These are phyloP conservation scores for Chouioia cunea DNA, from an alignment of 2,888 invertebrate species.

Conservation along the genomic window DNA sequence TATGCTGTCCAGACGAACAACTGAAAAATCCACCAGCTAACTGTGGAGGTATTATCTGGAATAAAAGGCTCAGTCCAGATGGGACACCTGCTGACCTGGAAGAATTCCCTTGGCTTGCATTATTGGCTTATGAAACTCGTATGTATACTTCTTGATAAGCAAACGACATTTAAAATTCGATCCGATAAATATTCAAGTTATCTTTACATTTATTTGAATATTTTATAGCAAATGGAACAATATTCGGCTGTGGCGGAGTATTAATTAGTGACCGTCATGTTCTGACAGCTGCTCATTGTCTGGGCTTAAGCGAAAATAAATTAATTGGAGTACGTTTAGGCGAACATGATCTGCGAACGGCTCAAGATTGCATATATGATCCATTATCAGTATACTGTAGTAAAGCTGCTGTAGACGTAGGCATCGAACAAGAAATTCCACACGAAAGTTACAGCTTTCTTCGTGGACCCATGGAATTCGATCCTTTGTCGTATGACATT, in stretches of 20 bases:
- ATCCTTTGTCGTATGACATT: neutral
- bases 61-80: neutral
- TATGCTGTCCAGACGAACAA: conserved; percentile 12
- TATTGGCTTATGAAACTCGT: conserved; percentile 31
- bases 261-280: conserved; percentile 32
- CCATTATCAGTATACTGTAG: neutral
- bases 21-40: neutral
- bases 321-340: conserved; percentile 23
- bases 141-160: neutral
- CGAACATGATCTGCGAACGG: conserved; percentile 4
- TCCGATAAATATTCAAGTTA: too few relatives aligned
- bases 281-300: conserved; percentile 25
- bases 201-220: too few relatives aligned
- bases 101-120: conserved; percentile 31
- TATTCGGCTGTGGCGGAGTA: conserved; percentile 27
- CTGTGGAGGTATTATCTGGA: conserved; percentile 17
- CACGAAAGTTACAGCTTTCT: conserved; percentile 17
- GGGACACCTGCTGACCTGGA: neutral
- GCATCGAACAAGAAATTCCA: conserved; percentile 11
- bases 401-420: neutral
- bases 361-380: conserved; percentile 1
- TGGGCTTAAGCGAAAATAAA: neutral
- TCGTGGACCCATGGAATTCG: neutral
- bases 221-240: neutral
- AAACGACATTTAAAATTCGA: too few relatives aligned